Evolutionary conservation across 1,140 invertebrate genomes (phyloP).

Genomic region (Metaphire vulgaris): DNA sequence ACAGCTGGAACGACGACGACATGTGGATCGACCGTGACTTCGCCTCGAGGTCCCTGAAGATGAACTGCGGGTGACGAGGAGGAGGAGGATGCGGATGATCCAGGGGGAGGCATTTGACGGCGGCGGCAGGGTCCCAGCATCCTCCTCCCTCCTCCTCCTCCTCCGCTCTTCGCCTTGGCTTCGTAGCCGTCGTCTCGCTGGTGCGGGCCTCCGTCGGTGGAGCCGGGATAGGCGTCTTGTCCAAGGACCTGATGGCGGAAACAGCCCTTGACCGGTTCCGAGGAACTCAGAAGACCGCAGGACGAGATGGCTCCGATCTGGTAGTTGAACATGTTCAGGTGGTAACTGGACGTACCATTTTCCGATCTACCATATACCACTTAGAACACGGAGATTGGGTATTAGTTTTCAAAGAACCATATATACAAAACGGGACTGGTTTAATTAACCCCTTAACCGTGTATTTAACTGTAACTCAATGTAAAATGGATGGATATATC

Average conservation of each 20-base stretch:
- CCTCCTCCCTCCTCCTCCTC: too few relatives aligned
- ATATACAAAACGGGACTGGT: too few relatives aligned
- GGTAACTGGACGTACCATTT: too few relatives aligned
- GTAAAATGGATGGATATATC: too few relatives aligned
- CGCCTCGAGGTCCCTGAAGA: neutral
- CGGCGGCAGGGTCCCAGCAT: too few relatives aligned
- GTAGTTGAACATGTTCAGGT: neutral
- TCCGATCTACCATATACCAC: too few relatives aligned
- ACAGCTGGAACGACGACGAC: neutral
- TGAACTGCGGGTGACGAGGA: neutral
- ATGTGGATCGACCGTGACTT: neutral
- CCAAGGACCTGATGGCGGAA: neutral
- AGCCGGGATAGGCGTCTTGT: neutral
- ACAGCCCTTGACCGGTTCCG: neutral
- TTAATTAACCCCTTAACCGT: too few relatives aligned
- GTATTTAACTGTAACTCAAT: too few relatives aligned
- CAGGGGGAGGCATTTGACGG: neutral
- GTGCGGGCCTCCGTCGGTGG: neutral
- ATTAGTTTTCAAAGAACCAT: too few relatives aligned
- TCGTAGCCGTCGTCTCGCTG: neutral
- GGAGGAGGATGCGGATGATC: neutral
- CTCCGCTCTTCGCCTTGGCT: too few relatives aligned
- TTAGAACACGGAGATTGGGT: too few relatives aligned
- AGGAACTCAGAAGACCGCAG: neutral
- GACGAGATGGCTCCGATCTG: neutral